phyloP scores from a whole-genome alignment of 2,797 vertebrate genomes.

The Bovichtus diacanthus region DNA sequence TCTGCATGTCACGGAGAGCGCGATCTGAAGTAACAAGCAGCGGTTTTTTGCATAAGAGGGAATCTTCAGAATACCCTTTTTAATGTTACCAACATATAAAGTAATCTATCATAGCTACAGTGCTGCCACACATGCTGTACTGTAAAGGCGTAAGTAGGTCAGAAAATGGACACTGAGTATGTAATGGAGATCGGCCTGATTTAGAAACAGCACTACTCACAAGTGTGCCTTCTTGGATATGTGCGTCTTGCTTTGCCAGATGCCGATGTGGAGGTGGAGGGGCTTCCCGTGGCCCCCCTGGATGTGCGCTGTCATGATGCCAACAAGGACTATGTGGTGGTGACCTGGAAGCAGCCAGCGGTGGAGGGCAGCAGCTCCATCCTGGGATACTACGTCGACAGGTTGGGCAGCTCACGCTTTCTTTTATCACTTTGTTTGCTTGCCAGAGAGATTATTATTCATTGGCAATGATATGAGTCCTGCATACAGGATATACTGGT shows the following conservation, averaged over 20 bases:
- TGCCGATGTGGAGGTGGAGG: constrained; percentile 92
- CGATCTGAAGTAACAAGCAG: constrained; percentile 4
- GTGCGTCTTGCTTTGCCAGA: constrained; percentile 81
- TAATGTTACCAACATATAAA: constrained; percentile 8
- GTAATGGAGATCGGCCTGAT: constrained; percentile 62
- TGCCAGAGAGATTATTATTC: neutral
- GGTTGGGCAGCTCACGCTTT: constrained; percentile 75
- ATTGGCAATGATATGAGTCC: neutral
- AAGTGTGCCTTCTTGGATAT: constrained; percentile 10
- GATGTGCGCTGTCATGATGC: constrained; percentile 94
- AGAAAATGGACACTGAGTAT: constrained; percentile 50
- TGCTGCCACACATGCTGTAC: constrained; percentile 13
- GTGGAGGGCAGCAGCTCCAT: constrained; percentile 94
- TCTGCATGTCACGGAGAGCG: constrained; percentile 55
- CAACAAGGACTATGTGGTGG: constrained; percentile 98
- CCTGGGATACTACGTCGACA: constrained; percentile 96
- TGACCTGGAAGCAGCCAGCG: constrained; percentile 98
- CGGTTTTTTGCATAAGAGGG: neutral
- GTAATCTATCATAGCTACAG: constrained; percentile 1
- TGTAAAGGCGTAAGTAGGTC: constrained; percentile 51
- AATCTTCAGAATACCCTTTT: neutral
- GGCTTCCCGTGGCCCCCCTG: constrained; percentile 93
- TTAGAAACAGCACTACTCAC: constrained; percentile 63
- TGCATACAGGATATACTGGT: neutral
- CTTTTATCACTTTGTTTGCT: neutral